Conservation (phyloP, 53 echinoderm and acorn worm genomes). For the Holothuria leucospilota region DNA sequence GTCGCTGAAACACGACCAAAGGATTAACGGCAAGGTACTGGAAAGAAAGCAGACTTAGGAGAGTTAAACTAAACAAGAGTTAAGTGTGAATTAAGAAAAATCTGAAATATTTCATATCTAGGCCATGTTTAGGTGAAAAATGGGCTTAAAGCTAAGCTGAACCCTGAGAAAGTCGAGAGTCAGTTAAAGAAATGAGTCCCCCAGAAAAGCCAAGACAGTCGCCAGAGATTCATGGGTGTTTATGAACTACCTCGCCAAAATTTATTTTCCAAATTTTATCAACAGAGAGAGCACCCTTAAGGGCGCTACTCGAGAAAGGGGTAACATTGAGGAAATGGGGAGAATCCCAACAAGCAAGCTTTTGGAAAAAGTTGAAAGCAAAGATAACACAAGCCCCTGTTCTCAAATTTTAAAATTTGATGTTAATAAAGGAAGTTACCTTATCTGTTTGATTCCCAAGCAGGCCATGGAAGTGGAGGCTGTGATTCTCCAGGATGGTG, state of each 20-base stretch:
- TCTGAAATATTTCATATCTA: conserved; percentile 7
- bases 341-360: background rate
- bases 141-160: conserved; percentile 13
- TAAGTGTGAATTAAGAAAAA: conserved; percentile 21
- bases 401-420: conserved; percentile 20
- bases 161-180: conserved; percentile 24
- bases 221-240: conserved; percentile 46
- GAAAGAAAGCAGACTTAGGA: background rate
- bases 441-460: conserved; percentile 1
- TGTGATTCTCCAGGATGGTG: conserved; percentile 33
- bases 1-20: background rate
- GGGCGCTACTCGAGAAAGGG: conserved; percentile 5
- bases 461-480: background rate
- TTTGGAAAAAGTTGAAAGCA: background rate
- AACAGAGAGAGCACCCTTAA: background rate
- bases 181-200: conserved; percentile 21
- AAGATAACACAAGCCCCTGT: background rate
- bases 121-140: too few relatives aligned
- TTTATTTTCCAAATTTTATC: conserved; percentile 24
- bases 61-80: conserved; percentile 20
- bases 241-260: conserved; percentile 13
- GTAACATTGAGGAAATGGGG: conserved; percentile 34
- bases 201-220: conserved; percentile 55
- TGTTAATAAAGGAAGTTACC: background rate
- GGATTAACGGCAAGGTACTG: background rate